A percentile compares a stretch with the other conserved stretches of the same genome.
These are phyloP conservation scores for Sceloporus undulatus DNA, from an alignment of 2,113 vertebrate species.

Conservation along the genomic window DNA sequence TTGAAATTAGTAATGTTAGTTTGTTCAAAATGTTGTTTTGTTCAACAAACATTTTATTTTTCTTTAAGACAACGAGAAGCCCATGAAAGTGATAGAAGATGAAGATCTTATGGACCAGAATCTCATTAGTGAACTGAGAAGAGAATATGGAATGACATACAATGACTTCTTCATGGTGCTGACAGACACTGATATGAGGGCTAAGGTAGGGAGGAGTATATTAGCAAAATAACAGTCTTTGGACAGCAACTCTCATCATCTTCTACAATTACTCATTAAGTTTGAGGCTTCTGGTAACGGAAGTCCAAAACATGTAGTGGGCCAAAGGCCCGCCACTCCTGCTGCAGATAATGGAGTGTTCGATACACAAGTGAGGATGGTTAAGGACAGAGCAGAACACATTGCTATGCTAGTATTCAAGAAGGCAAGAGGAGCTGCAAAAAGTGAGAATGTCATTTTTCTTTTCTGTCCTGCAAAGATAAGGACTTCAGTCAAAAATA, in stretches of 20 bases:
- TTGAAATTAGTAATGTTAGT: background rate
- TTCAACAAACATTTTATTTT: constrained; percentile 47
- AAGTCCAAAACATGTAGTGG: background rate
- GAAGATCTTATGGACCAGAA: constrained; percentile 93
- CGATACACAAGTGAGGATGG: background rate
- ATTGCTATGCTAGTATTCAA: constrained; percentile 6
- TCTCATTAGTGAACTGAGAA: constrained; percentile 93
- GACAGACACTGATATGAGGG: constrained; percentile 92
- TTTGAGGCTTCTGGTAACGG: background rate
- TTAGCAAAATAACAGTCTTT: constrained; percentile 1
- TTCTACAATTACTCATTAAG: background rate
- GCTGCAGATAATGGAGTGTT: background rate
- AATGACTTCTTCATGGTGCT: constrained; percentile 97
- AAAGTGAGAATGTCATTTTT: background rate
- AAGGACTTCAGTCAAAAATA: background rate
- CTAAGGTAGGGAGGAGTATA: constrained; percentile 83
- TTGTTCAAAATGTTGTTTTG: constrained; percentile 34
- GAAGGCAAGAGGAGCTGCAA: constrained; percentile 16
- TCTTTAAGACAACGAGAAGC: constrained; percentile 90
- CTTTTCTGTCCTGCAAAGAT: background rate
- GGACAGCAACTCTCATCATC: background rate
- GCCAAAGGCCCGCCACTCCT: no score
- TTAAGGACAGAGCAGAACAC: background rate
- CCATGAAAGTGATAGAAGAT: constrained; percentile 93
- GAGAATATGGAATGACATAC: constrained; percentile 93